Percentiles rank a stretch among this genome's conserved stretches.
Evolutionary conservation across 2,797 vertebrate genomes (phyloP).

Genomic region (Galago senegalensis): DNA sequence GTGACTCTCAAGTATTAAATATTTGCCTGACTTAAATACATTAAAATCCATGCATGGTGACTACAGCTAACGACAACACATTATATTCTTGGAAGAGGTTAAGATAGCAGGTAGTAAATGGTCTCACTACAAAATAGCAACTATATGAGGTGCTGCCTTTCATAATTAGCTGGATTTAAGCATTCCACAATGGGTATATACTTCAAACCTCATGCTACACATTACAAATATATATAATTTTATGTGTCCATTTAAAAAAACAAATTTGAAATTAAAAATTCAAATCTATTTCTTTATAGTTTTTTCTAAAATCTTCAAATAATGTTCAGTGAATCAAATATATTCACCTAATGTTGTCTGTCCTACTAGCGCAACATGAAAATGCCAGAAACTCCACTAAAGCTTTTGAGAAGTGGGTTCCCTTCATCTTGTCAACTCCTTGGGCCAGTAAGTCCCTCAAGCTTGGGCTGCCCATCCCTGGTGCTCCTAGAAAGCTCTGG

Average conservation of each 20-base stretch:
- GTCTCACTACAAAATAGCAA: not conserved
- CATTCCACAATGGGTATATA: not conserved
- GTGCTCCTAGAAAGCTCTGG: not conserved
- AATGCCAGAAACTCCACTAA: not conserved
- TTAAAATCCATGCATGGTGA: conserved; percentile 26
- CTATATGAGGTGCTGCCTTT: not conserved
- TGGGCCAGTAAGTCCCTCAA: not conserved
- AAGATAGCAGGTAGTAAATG: not conserved
- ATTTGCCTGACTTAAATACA: conserved; percentile 67
- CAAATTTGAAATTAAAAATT: not conserved
- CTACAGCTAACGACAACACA: not conserved
- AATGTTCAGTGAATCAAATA: conserved; percentile 81
- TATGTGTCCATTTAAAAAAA: not conserved
- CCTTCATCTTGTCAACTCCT: not conserved
- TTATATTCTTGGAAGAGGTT: not conserved
- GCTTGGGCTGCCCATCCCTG: rapidly evolving
- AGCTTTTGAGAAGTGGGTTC: not conserved
- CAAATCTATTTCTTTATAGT: not conserved
- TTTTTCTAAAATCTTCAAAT: conserved; percentile 78
- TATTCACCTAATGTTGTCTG: conserved; percentile 40
- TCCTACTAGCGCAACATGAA: not conserved
- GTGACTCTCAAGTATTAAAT: conserved; percentile 74
- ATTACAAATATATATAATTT: not conserved
- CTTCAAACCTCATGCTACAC: not conserved
- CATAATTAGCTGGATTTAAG: not conserved